Base-by-base conservation (phyloP, 2,888 invertebrate species). In the Mythimna pallens region DNA sequence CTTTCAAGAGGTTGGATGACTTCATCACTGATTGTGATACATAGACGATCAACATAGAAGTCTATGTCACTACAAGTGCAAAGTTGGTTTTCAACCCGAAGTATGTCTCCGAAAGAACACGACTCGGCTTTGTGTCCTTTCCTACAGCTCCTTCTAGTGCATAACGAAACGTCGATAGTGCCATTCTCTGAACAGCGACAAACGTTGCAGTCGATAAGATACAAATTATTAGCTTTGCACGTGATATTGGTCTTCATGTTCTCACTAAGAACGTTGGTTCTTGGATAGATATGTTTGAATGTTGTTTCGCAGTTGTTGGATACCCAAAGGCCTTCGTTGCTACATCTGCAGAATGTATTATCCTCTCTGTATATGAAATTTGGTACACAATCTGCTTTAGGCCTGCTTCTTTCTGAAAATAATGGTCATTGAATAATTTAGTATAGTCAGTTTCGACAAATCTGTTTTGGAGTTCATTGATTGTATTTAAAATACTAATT, bases 131-230 rank as follows among this genome's bases (percentile, higher is more conserved):
- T 93, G 52, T 81, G 79, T 0, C 86, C 87, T 47, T 70, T 36
- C 0, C 34, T 55, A 64, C 94, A 94, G 12, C 17, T 22, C 68
- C 93, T 86, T 17, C 85, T 89, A 5, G 93, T 92, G 73, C 94
- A 94, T 0, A 76, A 76, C 0, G 67, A 65, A 0, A 86, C 63
- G 20, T 87, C 75, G 6, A 93, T 84, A 50, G 67, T n/a, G 0
- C 90, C 89, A 1, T 34, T 80, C 0, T 68, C 4, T 4, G 84
- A 76, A 52, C 94, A 94, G 12, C 75, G 67, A 65, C 94, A 94
- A 58, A 94, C 69, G 64, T 94, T 93, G 71, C 94, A 94, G 25
- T 89, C 93, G 17, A 89, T 76, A 7, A 92, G 77, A 70, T 92
- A 92, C 5, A 91, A 85, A 0, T 65, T 52, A 9, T 86, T 70